Percentiles rank a stretch among this genome's conserved stretches.
phyloP scores from a whole-genome alignment of 2,113 vertebrate species.

The Apteryx owenii region DNA sequence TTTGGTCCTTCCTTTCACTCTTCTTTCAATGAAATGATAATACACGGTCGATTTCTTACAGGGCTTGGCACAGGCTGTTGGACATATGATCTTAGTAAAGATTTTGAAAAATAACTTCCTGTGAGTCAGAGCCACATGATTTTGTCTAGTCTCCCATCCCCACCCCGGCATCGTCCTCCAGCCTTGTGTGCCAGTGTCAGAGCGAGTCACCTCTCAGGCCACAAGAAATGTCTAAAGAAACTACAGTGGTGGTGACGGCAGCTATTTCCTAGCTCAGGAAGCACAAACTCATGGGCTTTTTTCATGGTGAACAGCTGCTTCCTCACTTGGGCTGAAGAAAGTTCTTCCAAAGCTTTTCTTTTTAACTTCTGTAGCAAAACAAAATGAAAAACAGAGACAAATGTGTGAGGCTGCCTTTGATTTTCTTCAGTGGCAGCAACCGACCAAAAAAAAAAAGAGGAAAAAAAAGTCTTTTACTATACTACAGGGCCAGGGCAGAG shows the following conservation, averaged over 20 bases:
- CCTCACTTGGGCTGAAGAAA: slow-evolving; percentile 49
- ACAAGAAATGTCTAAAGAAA: slow-evolving; percentile 30
- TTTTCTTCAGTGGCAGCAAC: slow-evolving; percentile 25
- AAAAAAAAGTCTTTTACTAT: background rate
- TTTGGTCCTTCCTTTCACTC: background rate
- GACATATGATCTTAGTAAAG: background rate
- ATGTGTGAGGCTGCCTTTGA: slow-evolving; percentile 33
- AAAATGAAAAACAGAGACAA: slow-evolving; percentile 62
- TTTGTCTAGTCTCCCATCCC: background rate
- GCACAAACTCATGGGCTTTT: background rate
- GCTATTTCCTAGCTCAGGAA: slow-evolving; percentile 44
- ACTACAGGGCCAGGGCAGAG: background rate
- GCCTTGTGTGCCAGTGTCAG: background rate
- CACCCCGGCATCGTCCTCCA: background rate
- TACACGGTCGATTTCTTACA: background rate
- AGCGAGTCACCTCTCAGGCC: background rate
- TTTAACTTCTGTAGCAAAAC: slow-evolving; percentile 43
- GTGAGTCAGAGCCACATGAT: slow-evolving; percentile 26
- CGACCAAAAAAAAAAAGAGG: rapidly evolving
- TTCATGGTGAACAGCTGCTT: slow-evolving; percentile 59
- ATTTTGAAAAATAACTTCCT: slow-evolving; percentile 28
- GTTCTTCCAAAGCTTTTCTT: slow-evolving; percentile 41
- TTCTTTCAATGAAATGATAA: slow-evolving; percentile 43
- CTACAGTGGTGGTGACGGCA: background rate
- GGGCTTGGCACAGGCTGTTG: background rate